Evolutionary conservation across 2,888 invertebrate genomes (phyloP).

Genomic region (Ptychoptera contaminata): DNA sequence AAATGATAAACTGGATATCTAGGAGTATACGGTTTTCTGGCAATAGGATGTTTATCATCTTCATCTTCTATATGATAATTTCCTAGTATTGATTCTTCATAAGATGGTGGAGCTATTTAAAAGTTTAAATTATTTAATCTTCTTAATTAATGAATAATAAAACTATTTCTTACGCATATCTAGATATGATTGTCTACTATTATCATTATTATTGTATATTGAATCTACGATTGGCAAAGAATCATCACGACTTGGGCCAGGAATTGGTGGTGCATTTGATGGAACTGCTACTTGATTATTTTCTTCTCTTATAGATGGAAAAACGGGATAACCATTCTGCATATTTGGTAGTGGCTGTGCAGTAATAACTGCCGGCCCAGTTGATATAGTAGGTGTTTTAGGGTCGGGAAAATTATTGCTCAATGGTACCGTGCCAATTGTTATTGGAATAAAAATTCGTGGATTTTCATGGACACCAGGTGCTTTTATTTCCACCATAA

Average conservation of each 20-base stretch:
- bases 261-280: neutral
- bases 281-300: neutral
- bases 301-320: neutral
- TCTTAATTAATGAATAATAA: neutral
- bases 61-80: slow-evolving; percentile 13
- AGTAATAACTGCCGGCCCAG: slow-evolving; percentile 10
- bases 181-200: neutral
- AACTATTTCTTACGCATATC: slow-evolving; percentile 1
- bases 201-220: neutral
- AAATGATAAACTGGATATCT: slow-evolving; percentile 28
- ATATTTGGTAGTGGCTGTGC: slow-evolving; percentile 14
- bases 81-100: slow-evolving; percentile 28
- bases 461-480: slow-evolving; percentile 22
- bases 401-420: slow-evolving; percentile 1
- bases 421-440: slow-evolving; percentile 27
- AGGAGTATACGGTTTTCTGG: slow-evolving; percentile 21
- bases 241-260: neutral
- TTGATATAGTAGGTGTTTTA: too few relatives aligned
- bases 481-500: slow-evolving; percentile 22
- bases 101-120: slow-evolving; percentile 25
- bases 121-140: neutral
- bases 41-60: slow-evolving; percentile 21
- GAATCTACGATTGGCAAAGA: neutral
- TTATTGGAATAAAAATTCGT: slow-evolving; percentile 22
- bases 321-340: neutral